A percentile compares a stretch with the other conserved stretches of the same genome.
Conservation (phyloP, 2,797 vertebrate genomes). For the Pyrocephalus nanus region DNA sequence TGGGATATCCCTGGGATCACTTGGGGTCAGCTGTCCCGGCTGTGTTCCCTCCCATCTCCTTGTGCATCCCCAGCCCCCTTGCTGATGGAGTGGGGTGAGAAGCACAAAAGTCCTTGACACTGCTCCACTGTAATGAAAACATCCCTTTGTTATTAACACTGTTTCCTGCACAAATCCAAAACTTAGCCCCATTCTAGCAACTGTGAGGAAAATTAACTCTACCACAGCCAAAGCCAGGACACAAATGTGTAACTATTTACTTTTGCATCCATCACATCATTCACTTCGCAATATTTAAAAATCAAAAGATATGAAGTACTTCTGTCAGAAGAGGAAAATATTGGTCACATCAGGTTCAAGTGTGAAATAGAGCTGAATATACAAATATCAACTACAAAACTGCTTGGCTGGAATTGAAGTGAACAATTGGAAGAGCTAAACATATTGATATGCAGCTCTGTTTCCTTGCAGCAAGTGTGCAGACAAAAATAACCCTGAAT, state of each 20-base stretch:
- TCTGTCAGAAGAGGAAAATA: background rate
- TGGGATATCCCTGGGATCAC: background rate
- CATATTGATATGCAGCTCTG: background rate
- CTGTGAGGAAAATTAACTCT: background rate
- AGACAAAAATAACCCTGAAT: background rate
- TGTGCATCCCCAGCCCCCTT: background rate
- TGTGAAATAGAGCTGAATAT: background rate
- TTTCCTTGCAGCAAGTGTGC: background rate
- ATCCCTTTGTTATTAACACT: background rate
- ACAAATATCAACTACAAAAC: background rate
- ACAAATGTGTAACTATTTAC: background rate
- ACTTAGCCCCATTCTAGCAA: background rate
- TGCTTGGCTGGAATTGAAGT: background rate
- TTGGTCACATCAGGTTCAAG: background rate
- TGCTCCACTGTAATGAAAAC: background rate
- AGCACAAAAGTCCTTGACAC: background rate
- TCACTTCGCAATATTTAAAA: background rate
- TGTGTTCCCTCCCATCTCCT: background rate
- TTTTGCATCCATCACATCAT: background rate
- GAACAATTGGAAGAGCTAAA: background rate
- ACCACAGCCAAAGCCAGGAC: background rate
- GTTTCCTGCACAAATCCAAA: background rate
- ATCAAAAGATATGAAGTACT: background rate
- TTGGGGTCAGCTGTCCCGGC: background rate
- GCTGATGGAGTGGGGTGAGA: background rate